Percentiles rank a stretch among this genome's conserved stretches.
Conservation (phyloP, 2,888 invertebrate species). For the Physocephala rufipes region DNA sequence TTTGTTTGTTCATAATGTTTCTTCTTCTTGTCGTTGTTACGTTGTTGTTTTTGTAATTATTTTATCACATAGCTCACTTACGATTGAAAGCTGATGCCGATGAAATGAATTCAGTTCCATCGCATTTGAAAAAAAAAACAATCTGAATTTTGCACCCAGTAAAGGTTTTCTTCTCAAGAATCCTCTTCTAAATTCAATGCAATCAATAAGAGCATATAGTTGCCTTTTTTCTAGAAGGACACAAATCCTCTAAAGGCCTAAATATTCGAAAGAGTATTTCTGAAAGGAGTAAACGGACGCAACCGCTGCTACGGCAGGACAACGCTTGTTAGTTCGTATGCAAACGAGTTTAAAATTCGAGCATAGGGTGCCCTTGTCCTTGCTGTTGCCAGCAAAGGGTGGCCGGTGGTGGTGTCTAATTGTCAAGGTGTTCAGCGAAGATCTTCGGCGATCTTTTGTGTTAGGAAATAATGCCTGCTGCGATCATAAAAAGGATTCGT, state of each 20-base stretch:
- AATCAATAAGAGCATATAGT: conserved; percentile 15
- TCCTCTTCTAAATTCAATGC: background rate
- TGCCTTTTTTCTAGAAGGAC: conserved; percentile 22
- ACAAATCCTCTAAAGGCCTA: conserved; percentile 27
- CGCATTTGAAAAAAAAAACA: background rate
- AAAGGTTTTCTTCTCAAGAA: background rate
- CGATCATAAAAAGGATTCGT: background rate
- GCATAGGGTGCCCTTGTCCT: background rate
- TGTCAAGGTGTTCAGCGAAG: conserved; percentile 40
- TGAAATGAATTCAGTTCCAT: conserved; percentile 20
- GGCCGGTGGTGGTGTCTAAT: conserved; percentile 39
- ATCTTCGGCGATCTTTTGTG: background rate
- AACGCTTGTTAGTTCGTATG: conserved; percentile 28
- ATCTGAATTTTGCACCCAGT: background rate
- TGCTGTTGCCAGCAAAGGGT: conserved; percentile 17
- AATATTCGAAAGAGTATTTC: background rate
- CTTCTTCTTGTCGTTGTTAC: background rate
- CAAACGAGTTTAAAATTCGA: conserved; percentile 27
- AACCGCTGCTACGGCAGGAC: too few species aligned
- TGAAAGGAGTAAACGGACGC: background rate
- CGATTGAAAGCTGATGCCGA: conserved; percentile 35
- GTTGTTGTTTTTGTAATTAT: background rate
- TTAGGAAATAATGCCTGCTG: background rate
- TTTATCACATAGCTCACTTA: conserved; percentile 13
- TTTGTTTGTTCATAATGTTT: background rate